Conservation (phyloP, 92 coral and sea anemone species). For the Isaurus tuberculatus region DNA sequence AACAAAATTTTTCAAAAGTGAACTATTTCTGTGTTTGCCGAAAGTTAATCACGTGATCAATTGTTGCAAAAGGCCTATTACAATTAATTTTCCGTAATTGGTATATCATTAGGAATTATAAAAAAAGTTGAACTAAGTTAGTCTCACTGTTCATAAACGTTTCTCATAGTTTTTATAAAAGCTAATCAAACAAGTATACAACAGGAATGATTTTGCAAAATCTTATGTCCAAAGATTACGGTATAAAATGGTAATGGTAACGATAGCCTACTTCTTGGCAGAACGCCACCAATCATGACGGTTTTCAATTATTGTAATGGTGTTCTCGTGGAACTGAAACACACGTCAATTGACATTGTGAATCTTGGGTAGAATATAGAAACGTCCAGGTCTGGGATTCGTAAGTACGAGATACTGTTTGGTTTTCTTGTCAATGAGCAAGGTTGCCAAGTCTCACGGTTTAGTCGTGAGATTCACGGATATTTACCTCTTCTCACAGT, state of each 20-base stretch:
- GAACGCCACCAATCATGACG: conserved; percentile 18
- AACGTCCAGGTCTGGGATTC: no score
- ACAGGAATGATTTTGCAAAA: conserved; percentile 4
- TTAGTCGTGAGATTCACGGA: no score
- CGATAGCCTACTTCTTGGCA: conserved; percentile 3
- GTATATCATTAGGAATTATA: background rate
- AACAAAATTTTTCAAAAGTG: no score
- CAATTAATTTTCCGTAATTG: background rate
- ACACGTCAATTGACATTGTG: no score
- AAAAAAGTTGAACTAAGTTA: conserved; percentile 12
- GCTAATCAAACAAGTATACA: conserved; percentile 24
- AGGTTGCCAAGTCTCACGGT: no score
- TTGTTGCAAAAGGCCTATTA: no score
- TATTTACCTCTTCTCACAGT: no score
- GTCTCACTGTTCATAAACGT: background rate
- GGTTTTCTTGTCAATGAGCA: no score
- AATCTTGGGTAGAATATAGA: no score
- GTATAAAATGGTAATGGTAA: conserved; percentile 23
- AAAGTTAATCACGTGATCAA: no score
- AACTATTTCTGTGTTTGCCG: no score
- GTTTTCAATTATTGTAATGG: conserved; percentile 27
- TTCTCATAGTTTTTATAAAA: background rate
- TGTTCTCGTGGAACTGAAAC: conserved; percentile 21
- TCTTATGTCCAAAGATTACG: conserved; percentile 13
- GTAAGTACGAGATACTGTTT: no score